These are phyloP conservation scores for Hirtodrosophila cameraria DNA, from an alignment of 2,888 invertebrate genomes.

Conservation along the genomic window DNA sequence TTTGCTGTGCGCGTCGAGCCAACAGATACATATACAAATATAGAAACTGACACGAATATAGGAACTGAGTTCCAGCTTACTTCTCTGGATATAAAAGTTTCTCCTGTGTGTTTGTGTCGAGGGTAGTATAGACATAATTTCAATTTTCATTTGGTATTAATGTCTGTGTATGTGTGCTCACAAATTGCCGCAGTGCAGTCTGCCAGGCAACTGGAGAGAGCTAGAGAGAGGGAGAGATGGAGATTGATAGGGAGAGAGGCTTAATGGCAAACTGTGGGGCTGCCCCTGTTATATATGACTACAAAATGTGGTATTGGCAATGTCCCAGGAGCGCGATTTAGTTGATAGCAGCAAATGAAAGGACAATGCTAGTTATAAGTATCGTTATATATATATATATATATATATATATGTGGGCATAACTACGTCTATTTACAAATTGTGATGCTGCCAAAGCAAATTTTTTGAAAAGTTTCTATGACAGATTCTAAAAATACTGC, in stretches of 20 bases:
- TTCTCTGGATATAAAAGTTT: slow-evolving; percentile 48
- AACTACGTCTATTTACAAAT: not conserved
- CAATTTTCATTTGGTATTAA: slow-evolving; percentile 77
- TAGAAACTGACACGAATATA: too few species aligned
- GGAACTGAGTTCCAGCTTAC: slow-evolving; percentile 18
- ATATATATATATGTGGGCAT: not conserved
- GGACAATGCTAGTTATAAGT: slow-evolving; percentile 64
- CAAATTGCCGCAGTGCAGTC: slow-evolving; percentile 69
- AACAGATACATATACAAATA: slow-evolving; percentile 28
- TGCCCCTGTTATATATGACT: slow-evolving; percentile 63
- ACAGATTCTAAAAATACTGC: not conserved
- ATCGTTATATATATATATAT: slow-evolving; percentile 6
- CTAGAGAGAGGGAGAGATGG: too few species aligned
- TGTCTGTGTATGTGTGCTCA: slow-evolving; percentile 44
- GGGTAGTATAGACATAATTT: slow-evolving; percentile 69
- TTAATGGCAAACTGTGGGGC: slow-evolving; percentile 4
- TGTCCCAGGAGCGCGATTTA: slow-evolving; percentile 73
- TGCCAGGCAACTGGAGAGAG: slow-evolving; percentile 35
- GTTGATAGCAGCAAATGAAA: slow-evolving; percentile 64
- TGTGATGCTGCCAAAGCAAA: slow-evolving; percentile 39
- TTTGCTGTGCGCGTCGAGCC: slow-evolving; percentile 41
- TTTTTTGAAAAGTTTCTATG: slow-evolving; percentile 42
- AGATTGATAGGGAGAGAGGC: not conserved
- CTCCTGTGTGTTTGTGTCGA: slow-evolving; percentile 29
- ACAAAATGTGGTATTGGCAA: slow-evolving; percentile 74